Conservation (phyloP, 1,140 invertebrate species). For the Drosophila tropicalis region DNA sequence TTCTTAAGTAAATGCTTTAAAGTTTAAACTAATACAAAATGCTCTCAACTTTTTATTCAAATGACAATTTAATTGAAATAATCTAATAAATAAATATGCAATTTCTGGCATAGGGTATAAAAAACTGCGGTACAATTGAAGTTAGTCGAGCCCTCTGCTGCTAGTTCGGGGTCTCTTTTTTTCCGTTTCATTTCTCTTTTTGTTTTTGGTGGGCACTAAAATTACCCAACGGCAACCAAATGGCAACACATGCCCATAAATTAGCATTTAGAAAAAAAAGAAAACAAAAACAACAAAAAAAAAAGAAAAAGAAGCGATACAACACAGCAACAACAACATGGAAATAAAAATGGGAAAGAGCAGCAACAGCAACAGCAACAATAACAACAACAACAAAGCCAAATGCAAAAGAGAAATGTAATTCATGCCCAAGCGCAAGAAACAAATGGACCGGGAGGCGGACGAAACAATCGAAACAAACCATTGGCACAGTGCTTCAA, state of each 20-base stretch:
- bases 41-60: too few relatives aligned
- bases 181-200: slow-evolving; percentile 26
- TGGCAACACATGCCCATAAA: slow-evolving; percentile 82
- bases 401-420: slow-evolving; percentile 79
- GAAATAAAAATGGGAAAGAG: slow-evolving; percentile 39
- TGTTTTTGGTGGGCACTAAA: slow-evolving; percentile 69
- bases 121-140: neutral
- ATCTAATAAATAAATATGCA: too few relatives aligned
- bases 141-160: neutral
- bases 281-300: slow-evolving; percentile 35
- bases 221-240: slow-evolving; percentile 80
- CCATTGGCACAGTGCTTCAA: slow-evolving; percentile 29
- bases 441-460: slow-evolving; percentile 70
- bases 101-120: neutral
- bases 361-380: slow-evolving; percentile 46
- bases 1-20: too few relatives aligned
- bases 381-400: slow-evolving; percentile 53
- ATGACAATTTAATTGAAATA: too few relatives aligned
- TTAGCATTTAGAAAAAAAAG: slow-evolving; percentile 78
- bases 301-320: slow-evolving; percentile 43
- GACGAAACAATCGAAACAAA: slow-evolving; percentile 48
- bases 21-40: too few relatives aligned
- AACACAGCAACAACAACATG: slow-evolving; percentile 53
- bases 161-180: neutral
- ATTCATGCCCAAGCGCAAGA: slow-evolving; percentile 70